These are phyloP conservation scores for Phrynosoma blainvillii DNA, from an alignment of 2,113 vertebrate genomes.

Conservation along the genomic window DNA sequence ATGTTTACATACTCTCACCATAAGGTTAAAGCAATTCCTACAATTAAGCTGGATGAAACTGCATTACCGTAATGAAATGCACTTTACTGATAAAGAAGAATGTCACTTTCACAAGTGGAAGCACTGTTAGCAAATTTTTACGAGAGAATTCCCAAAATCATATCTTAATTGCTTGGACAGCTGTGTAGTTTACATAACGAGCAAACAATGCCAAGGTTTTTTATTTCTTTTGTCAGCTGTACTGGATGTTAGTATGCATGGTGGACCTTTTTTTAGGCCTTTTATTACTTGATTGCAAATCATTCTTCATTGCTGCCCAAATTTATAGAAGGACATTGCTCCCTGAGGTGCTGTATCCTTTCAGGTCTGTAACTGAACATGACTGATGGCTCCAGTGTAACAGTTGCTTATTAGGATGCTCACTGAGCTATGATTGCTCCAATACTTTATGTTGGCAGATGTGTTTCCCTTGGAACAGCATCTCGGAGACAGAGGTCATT, in stretches of 20 bases:
- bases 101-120: slow-evolving; percentile 88
- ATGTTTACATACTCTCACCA: slow-evolving; percentile 82
- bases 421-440: slow-evolving; percentile 89
- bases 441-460: slow-evolving; percentile 93
- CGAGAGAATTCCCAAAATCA: slow-evolving; percentile 87
- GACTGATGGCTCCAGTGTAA: slow-evolving; percentile 86
- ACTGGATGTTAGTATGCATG: slow-evolving; percentile 86
- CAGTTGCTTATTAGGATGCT: slow-evolving; percentile 88
- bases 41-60: slow-evolving; percentile 84
- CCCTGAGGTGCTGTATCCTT: slow-evolving; percentile 88
- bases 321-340: slow-evolving; percentile 92
- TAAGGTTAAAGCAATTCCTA: slow-evolving; percentile 85
- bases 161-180: slow-evolving; percentile 89
- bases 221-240: slow-evolving; percentile 86
- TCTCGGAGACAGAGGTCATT: slow-evolving; percentile 89
- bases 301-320: slow-evolving; percentile 90
- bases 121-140: slow-evolving; percentile 85
- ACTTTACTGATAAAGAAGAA: slow-evolving; percentile 85
- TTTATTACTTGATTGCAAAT: slow-evolving; percentile 92
- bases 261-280: slow-evolving; percentile 82
- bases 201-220: slow-evolving; percentile 87
- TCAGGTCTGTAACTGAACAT: slow-evolving; percentile 90
- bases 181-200: slow-evolving; percentile 88
- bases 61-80: slow-evolving; percentile 87
- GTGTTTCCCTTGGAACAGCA: slow-evolving; percentile 89